A percentile compares a stretch with the other conserved stretches of the same genome.
phyloP scores from a whole-genome alignment of 2,797 vertebrate species.

The Crocidura indochinensis region DNA sequence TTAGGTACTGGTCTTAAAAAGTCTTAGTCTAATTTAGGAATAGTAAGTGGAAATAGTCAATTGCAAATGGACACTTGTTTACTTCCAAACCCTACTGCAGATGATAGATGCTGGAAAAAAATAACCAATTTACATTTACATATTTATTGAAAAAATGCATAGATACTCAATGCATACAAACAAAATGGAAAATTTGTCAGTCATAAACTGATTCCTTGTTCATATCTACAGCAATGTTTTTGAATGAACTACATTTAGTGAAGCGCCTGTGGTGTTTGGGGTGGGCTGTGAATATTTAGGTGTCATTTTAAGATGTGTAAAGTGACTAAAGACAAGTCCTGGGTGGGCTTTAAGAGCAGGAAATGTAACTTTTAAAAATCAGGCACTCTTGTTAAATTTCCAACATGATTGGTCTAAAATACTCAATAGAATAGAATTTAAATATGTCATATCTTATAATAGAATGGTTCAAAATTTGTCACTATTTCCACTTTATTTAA shows the following conservation, averaged over 20 bases:
- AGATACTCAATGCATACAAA: constrained; percentile 54
- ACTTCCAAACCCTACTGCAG: constrained; percentile 67
- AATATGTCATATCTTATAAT: constrained; percentile 76
- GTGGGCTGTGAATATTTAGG: constrained; percentile 78
- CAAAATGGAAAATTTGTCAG: constrained; percentile 61
- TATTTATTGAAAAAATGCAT: constrained; percentile 63
- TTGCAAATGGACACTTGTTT: constrained; percentile 57
- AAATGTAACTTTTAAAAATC: constrained; percentile 77
- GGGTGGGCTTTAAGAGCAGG: constrained; percentile 64
- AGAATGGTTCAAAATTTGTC: constrained; percentile 70
- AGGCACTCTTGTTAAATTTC: constrained; percentile 71
- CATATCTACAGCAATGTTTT: constrained; percentile 45
- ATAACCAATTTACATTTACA: constrained; percentile 60
- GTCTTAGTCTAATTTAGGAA: constrained; percentile 36
- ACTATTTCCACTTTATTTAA: constrained; percentile 73
- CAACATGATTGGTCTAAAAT: constrained; percentile 78
- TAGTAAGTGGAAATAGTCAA: constrained; percentile 12
- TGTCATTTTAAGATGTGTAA: constrained; percentile 75
- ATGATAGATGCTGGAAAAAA: constrained; percentile 60
- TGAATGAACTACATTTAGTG: constrained; percentile 68
- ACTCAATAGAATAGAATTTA: constrained; percentile 77
- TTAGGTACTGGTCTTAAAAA: constrained; percentile 59
- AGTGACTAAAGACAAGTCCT: constrained; percentile 72
- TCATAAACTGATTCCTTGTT: constrained; percentile 71
- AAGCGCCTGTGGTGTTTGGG: constrained; percentile 58